These are phyloP conservation scores for Caenorhabditis auriculariae DNA, from an alignment of 2,888 invertebrate species.

Conservation along the genomic window DNA sequence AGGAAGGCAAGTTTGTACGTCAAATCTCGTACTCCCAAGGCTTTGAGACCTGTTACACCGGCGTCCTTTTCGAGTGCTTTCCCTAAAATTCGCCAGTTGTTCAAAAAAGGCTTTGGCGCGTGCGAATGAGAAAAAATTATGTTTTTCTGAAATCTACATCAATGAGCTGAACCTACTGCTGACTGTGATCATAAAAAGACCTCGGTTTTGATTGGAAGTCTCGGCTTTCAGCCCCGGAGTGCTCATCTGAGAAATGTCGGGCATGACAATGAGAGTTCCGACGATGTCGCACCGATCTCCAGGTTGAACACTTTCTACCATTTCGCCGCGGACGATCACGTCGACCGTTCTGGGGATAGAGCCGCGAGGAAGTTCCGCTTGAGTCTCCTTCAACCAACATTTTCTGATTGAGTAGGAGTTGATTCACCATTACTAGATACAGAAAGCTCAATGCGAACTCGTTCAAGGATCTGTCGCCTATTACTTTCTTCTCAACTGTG, in stretches of 20 bases:
- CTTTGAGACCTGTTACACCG: slow-evolving; percentile 83
- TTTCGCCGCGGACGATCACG: slow-evolving; percentile 88
- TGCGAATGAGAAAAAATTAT: not conserved
- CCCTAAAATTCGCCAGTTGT: slow-evolving; percentile 9
- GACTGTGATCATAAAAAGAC: not conserved
- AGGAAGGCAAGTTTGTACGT: slow-evolving; percentile 87
- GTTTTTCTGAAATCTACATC: slow-evolving; percentile 5
- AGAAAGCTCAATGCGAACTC: too few relatives aligned
- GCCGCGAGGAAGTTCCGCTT: slow-evolving; percentile 91
- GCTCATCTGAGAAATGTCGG: slow-evolving; percentile 85
- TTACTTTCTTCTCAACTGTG: too few relatives aligned
- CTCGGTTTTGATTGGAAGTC: slow-evolving; percentile 22
- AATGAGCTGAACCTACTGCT: not conserved
- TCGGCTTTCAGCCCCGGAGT: slow-evolving; percentile 71
- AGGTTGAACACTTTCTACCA: slow-evolving; percentile 92
- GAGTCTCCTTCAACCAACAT: slow-evolving; percentile 80
- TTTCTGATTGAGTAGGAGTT: too few relatives aligned
- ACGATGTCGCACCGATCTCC: slow-evolving; percentile 86
- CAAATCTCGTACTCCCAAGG: slow-evolving; percentile 82
- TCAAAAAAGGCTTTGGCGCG: not conserved
- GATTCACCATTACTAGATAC: too few relatives aligned
- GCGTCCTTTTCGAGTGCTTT: slow-evolving; percentile 72
- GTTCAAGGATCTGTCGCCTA: too few relatives aligned
- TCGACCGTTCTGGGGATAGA: slow-evolving; percentile 93
- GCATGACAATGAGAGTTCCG: slow-evolving; percentile 93